phyloP scores from a whole-genome alignment of 1,140 invertebrate genomes.

The Temnothorax longispinosus region DNA sequence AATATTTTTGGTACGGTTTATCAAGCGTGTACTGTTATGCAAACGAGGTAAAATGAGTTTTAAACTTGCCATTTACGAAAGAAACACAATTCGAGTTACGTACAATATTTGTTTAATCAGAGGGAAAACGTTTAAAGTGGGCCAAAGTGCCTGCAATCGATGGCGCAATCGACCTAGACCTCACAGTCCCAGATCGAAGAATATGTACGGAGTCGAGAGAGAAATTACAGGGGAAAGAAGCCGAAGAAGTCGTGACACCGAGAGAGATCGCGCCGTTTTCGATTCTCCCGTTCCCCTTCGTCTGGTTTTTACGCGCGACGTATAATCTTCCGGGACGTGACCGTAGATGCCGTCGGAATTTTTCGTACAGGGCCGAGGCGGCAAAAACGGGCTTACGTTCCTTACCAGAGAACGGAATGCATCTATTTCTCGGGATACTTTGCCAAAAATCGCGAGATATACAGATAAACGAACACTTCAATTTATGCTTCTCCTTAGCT shows the following conservation, averaged over 20 bases:
- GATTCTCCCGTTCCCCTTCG: background rate
- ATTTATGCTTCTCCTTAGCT: background rate
- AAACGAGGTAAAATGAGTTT: background rate
- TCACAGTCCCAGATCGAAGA: background rate
- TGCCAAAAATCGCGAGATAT: constrained; percentile 2
- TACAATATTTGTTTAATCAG: constrained; percentile 36
- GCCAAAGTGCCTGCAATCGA: constrained; percentile 26
- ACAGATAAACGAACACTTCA: background rate
- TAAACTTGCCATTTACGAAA: background rate
- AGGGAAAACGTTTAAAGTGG: constrained; percentile 15
- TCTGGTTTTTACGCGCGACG: constrained; percentile 8
- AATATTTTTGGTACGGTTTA: background rate
- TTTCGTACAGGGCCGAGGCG: background rate
- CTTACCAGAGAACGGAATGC: background rate
- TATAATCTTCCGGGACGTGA: constrained; percentile 49
- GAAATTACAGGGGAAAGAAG: constrained; percentile 61
- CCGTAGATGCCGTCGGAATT: constrained; percentile 6
- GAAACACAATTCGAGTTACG: constrained; percentile 1
- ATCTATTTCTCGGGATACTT: constrained; percentile 15
- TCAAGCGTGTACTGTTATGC: background rate
- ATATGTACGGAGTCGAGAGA: constrained; percentile 39
- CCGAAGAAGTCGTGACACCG: constrained; percentile 50
- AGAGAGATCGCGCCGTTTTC: constrained; percentile 29
- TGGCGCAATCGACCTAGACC: constrained; percentile 33
- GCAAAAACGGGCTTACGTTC: background rate